phyloP scores from a whole-genome alignment of 2,797 vertebrate species.

The Ara ararauna region DNA sequence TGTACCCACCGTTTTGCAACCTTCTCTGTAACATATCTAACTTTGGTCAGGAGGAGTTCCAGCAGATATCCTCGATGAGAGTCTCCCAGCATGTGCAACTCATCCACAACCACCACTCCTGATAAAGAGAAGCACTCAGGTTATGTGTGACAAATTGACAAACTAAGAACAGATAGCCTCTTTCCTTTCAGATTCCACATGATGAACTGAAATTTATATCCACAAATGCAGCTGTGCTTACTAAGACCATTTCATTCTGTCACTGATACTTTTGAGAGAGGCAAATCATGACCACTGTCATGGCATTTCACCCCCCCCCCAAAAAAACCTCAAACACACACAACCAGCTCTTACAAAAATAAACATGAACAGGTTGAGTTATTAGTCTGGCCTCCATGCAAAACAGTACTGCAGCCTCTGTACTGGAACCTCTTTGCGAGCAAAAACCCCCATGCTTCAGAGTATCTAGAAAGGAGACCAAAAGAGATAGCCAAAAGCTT shows the following conservation, averaged over 20 bases:
- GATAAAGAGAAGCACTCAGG: constrained; percentile 22
- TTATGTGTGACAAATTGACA: constrained; percentile 8
- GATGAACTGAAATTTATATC: background rate
- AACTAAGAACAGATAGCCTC: background rate
- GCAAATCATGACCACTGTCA: background rate
- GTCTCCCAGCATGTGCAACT: constrained; percentile 96
- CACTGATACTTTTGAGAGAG: background rate
- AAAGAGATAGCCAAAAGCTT: background rate
- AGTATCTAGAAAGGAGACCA: background rate
- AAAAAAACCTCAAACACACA: background rate
- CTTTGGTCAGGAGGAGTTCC: constrained; percentile 94
- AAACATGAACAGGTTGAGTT: background rate
- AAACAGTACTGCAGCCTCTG: background rate
- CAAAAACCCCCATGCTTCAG: background rate
- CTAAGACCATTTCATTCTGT: background rate
- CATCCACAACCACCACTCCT: constrained; percentile 97
- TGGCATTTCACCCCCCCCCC: background rate
- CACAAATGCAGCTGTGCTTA: background rate
- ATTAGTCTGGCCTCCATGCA: background rate
- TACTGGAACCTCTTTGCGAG: background rate
- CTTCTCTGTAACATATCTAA: constrained; percentile 88
- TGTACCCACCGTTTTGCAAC: constrained; percentile 71
- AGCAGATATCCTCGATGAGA: constrained; percentile 92
- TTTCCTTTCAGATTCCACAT: background rate
- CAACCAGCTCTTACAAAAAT: background rate